These are phyloP conservation scores for Pachliopta kotzebuea DNA, from an alignment of 2,888 invertebrate species.

Conservation along the genomic window DNA sequence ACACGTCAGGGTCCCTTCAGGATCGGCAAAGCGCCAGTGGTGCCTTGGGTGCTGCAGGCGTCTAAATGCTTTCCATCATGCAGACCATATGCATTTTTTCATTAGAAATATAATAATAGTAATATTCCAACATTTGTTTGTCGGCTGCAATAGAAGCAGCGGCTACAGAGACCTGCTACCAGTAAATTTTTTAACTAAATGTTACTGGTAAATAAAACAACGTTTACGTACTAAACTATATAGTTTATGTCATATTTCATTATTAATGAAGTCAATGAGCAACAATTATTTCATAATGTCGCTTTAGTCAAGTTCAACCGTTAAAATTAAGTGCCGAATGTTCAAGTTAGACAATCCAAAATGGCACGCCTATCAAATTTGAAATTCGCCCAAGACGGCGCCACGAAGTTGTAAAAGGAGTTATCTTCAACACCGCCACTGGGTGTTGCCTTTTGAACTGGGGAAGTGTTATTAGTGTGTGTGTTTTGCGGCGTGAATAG, in stretches of 20 bases:
- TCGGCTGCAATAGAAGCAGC: too few species aligned
- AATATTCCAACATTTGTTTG: too few species aligned
- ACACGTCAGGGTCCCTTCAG: too few species aligned
- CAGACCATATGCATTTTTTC: too few species aligned
- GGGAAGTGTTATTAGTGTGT: conserved; percentile 49
- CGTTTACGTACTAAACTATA: not conserved
- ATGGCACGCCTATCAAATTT: conserved; percentile 83
- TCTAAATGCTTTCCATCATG: too few species aligned
- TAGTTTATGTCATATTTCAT: conserved; percentile 10
- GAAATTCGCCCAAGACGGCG: conserved; percentile 84
- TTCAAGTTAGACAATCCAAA: conserved; percentile 67
- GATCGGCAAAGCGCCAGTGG: too few species aligned
- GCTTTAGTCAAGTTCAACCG: conserved; percentile 13
- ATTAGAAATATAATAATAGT: too few species aligned
- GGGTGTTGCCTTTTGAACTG: conserved; percentile 52
- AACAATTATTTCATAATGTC: conserved; percentile 8
- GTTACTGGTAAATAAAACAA: conserved; percentile 14
- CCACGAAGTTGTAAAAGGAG: conserved; percentile 69
- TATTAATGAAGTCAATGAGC: conserved; percentile 3
- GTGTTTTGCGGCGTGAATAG: conserved; percentile 76
- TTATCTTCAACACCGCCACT: conserved; percentile 39
- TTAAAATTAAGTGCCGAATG: not conserved
- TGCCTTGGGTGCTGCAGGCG: too few species aligned
- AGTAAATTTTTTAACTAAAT: too few species aligned
- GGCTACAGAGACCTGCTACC: too few species aligned